Evolutionary conservation across 2,888 invertebrate species (phyloP).

Genomic region (Troglohyphantes excavatus): DNA sequence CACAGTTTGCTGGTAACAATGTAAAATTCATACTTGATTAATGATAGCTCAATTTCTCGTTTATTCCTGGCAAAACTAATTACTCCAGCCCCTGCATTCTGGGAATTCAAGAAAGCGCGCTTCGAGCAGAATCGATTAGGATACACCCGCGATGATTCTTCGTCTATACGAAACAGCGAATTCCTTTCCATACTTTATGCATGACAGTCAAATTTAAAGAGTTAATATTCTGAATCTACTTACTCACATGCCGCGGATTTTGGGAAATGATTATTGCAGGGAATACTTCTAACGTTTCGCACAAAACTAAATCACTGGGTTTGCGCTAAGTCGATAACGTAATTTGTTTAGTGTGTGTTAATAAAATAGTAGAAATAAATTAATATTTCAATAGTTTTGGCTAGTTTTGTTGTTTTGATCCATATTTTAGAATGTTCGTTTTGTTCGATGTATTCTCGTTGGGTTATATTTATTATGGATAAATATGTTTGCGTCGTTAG

Average conservation of each 20-base stretch:
- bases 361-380: not conserved
- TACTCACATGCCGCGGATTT: slow-evolving; percentile 47
- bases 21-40: slow-evolving; percentile 67
- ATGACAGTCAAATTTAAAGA: slow-evolving; percentile 69
- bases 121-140: slow-evolving; percentile 64
- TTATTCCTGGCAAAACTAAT: slow-evolving; percentile 67
- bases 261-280: slow-evolving; percentile 46
- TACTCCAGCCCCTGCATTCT: slow-evolving; percentile 40
- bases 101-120: slow-evolving; percentile 64
- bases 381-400: not conserved
- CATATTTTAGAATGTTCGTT: no score
- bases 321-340: slow-evolving; percentile 5
- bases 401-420: not conserved
- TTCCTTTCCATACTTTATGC: slow-evolving; percentile 52
- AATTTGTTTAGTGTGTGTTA: not conserved
- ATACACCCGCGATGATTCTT: slow-evolving; percentile 59
- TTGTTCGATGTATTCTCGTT: no score
- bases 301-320: not conserved
- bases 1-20: slow-evolving; percentile 32
- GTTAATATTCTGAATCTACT: slow-evolving; percentile 60
- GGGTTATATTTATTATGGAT: no score
- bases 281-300: slow-evolving; percentile 19
- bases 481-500: no score
- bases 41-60: slow-evolving; percentile 61
- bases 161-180: slow-evolving; percentile 21